Base-by-base conservation (phyloP, 2,888 invertebrate species). In the Ochropacha duplaris region DNA sequence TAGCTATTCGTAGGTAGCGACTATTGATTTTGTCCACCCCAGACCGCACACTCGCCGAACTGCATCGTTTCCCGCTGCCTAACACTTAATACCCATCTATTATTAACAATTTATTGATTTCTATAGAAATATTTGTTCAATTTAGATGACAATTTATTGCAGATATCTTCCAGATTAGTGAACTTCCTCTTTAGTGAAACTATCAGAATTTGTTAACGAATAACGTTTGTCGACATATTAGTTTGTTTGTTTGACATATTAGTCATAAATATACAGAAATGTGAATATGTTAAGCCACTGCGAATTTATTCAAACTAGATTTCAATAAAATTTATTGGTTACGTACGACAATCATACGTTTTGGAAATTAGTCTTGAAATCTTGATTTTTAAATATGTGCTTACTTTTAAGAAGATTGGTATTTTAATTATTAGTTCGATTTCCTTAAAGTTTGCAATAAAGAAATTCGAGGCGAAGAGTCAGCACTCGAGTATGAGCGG, bases 21-120 rank as follows among this genome's bases (percentile, higher is more conserved):
- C 84, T 92, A 92, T 92, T 90, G 92, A 92, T 92, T 92, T 92
- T 91, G 88, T 90, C 87, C 92, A 88, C 92, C 91, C 91, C 90
- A 84, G 84, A 83, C 82, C 86, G 79, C 76, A 78, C 79, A 72
- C 79, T 78, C 81, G 76, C 81, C 81, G 80, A 87, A 86, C 80
- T 88, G 85, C 86, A 86, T 76, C 76, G 76, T 73, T 70, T 74
- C 73, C 72, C 77, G 73, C 75, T 71, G 75, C 75, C 74, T 79
- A 77, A 77, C 68, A 77, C 75, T 83, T 85, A 83, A 83, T 82
- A 78, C 78, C 72, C 71, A 76, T 82, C 81, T 84, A 83, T 84
- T 88, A 83, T 85, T 86, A 84, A 80, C 81, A 85, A 83, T 86
- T 85, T 86, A 88, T 85, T 80, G 81, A 84, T 78, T 76, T 67